Percentiles rank a stretch among this genome's conserved stretches.
phyloP scores from a whole-genome alignment of 92 coral and sea anemone genomes.

The Siderastrea radians region DNA sequence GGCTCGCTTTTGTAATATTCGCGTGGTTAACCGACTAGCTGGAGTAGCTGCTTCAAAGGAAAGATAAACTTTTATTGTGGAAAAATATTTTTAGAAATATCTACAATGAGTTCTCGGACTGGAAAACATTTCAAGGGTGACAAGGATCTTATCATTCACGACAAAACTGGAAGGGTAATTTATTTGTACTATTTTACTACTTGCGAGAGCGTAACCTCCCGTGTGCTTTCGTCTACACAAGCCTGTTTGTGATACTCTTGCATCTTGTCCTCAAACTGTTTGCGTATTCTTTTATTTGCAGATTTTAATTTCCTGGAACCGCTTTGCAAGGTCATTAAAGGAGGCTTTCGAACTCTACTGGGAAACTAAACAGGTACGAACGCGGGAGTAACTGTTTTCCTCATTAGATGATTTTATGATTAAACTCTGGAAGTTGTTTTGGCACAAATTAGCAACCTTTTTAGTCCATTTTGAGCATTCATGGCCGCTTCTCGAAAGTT shows the following conservation, averaged over 20 bases:
- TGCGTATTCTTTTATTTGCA: slow-evolving; percentile 41
- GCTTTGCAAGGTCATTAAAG: slow-evolving; percentile 98
- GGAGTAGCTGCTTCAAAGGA: slow-evolving; percentile 51
- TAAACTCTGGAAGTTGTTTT: slow-evolving; percentile 14
- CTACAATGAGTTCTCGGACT: slow-evolving; percentile 41
- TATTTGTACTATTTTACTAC: background rate
- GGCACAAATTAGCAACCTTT: background rate
- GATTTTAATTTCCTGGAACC: slow-evolving; percentile 97
- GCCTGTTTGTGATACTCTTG: background rate
- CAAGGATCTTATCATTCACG: slow-evolving; percentile 83
- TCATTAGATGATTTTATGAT: slow-evolving; percentile 55
- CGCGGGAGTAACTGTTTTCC: slow-evolving; percentile 37
- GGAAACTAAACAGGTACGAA: slow-evolving; percentile 94
- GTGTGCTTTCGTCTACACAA: slow-evolving; percentile 1
- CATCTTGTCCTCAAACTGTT: background rate
- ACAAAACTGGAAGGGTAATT: slow-evolving; percentile 98
- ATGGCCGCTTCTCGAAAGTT: background rate
- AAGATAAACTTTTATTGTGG: slow-evolving; percentile 5
- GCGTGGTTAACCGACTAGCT: slow-evolving; percentile 40
- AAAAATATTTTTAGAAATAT: background rate
- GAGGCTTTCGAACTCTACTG: slow-evolving; percentile 97
- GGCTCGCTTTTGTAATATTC: background rate
- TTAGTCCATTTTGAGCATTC: background rate
- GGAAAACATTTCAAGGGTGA: slow-evolving; percentile 76
- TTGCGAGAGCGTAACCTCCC: slow-evolving; percentile 14